Percentiles rank a stretch among this genome's conserved stretches.
Evolutionary conservation across 1,140 invertebrate genomes (phyloP).

Genomic region (Micrasema longulum): DNA sequence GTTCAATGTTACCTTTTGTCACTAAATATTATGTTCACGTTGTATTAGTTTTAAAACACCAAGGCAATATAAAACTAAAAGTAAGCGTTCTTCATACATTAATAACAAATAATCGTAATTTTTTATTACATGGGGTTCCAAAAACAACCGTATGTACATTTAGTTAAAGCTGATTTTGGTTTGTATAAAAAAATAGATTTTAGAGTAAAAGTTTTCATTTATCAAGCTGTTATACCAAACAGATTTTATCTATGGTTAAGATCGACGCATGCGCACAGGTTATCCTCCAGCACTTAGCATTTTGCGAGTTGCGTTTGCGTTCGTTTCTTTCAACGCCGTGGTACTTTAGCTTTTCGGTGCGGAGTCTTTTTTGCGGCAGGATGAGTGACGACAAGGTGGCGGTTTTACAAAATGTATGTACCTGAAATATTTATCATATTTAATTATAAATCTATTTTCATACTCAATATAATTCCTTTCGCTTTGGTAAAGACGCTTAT

Average conservation of each 20-base stretch:
- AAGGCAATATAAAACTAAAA: no score
- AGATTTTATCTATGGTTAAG: neutral
- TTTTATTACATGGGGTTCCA: no score
- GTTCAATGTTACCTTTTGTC: no score
- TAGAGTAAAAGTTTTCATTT: no score
- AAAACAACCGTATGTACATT: no score
- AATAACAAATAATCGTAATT: no score
- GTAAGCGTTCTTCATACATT: no score
- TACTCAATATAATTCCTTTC: neutral
- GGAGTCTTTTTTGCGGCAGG: slow-evolving; percentile 25
- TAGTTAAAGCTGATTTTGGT: no score
- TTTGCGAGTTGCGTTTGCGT: slow-evolving; percentile 41
- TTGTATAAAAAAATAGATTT: no score
- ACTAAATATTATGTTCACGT: no score
- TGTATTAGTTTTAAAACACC: no score
- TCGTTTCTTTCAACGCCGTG: slow-evolving; percentile 16
- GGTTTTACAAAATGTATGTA: slow-evolving; percentile 65
- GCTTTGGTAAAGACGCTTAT: slow-evolving; percentile 15
- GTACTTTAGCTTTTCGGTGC: slow-evolving; percentile 39
- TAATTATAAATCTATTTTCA: slow-evolving; percentile 50
- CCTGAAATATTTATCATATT: slow-evolving; percentile 54
- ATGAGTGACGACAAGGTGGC: slow-evolving; percentile 68
- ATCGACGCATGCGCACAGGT: slow-evolving; percentile 38
- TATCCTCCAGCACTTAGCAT: slow-evolving; percentile 38
- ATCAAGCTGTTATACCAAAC: no score